phyloP scores from a whole-genome alignment of 2,888 invertebrate species.

The Timema cristinae region DNA sequence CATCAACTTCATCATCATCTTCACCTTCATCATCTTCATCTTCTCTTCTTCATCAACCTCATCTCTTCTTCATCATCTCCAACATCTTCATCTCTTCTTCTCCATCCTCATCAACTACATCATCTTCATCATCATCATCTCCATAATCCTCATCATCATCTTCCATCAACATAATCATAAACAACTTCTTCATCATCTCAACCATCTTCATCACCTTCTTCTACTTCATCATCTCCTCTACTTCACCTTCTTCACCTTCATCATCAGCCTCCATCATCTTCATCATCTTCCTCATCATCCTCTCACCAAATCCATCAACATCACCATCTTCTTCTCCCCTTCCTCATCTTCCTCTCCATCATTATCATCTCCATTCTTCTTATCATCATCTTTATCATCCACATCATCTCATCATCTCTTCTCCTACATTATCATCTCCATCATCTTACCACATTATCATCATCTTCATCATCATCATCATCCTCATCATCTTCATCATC shows the following conservation, averaged over 20 bases:
- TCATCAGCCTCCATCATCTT: slow-evolving; percentile 7
- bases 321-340: not conserved
- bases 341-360: not conserved
- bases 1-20: slow-evolving; percentile 34
- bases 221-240: not conserved
- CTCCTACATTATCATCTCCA: not conserved
- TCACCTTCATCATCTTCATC: slow-evolving; percentile 2
- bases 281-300: not conserved
- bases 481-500: slow-evolving; percentile 3
- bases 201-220: not conserved
- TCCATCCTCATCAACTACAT: not conserved
- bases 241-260: no score
- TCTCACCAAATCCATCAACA: slow-evolving; percentile 1
- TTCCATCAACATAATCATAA: no score
- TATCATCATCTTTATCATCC: not conserved
- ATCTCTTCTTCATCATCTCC: no score
- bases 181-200: slow-evolving; percentile 15
- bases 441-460: not conserved
- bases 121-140: not conserved
- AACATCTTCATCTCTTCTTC: no score
- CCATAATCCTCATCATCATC: not conserved
- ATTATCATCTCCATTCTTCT: not conserved
- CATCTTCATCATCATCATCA: slow-evolving; percentile 3
- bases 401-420: slow-evolving; percentile 1
- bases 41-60: no score